Conservation (phyloP, 2,797 vertebrate genomes). For the Nothura maculosa region DNA sequence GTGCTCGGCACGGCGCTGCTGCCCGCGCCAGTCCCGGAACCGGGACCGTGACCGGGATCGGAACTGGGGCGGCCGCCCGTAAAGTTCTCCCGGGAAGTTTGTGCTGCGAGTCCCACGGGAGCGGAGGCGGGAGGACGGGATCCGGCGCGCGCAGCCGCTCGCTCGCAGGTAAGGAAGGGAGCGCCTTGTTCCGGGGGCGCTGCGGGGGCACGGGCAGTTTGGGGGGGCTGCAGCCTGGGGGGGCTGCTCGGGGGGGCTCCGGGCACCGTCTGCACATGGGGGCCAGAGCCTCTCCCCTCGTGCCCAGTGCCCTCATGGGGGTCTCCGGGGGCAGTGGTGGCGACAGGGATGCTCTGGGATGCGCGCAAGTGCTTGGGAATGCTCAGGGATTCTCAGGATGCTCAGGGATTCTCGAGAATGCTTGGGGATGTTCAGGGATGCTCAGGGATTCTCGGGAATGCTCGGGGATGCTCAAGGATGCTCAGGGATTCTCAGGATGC, state of each 20-base stretch:
- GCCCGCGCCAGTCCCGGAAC: background rate
- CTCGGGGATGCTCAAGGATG: no score
- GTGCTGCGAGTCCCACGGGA: constrained; percentile 20
- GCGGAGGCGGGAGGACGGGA: background rate
- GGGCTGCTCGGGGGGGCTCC: no score
- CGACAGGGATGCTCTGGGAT: background rate
- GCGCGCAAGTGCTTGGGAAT: no score
- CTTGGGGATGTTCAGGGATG: no score
- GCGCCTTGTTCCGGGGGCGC: background rate
- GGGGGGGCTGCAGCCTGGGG: background rate
- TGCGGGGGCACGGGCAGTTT: background rate
- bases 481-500: no score
- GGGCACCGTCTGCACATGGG: background rate
- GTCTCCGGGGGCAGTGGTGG: background rate
- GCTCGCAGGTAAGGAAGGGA: constrained; percentile 74
- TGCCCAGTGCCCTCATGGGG: background rate
- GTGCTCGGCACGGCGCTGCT: background rate
- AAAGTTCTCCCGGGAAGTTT: background rate
- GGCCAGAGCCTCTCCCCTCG: background rate
- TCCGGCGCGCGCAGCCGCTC: background rate
- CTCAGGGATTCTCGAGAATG: no score
- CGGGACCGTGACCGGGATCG: background rate
- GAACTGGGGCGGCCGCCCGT: background rate
- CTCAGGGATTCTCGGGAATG: no score
- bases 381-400: no score